These are phyloP conservation scores for Trididemnum clinides DNA, from an alignment of 23 tunicate genomes.

Conservation along the genomic window DNA sequence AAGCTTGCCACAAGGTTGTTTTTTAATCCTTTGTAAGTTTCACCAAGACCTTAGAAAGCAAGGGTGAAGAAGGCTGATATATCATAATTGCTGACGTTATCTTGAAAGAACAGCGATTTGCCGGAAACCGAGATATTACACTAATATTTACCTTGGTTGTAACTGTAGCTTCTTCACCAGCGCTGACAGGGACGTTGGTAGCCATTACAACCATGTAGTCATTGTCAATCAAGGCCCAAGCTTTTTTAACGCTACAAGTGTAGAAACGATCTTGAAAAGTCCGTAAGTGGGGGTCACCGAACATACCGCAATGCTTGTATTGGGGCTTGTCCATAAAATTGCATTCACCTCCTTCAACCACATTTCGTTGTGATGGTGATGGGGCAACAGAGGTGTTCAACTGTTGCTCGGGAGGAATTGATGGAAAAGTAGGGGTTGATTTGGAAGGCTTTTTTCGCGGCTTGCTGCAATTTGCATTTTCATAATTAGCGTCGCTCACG, in stretches of 20 bases:
- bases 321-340: constrained; percentile 38
- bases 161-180: constrained; percentile 56
- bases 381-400: neutral
- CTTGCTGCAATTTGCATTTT: constrained; percentile 1
- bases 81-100: no score
- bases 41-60: neutral
- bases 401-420: neutral
- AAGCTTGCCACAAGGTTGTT: no score
- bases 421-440: neutral
- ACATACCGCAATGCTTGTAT: constrained; percentile 73
- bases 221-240: constrained; percentile 85
- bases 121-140: no score
- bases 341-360: constrained; percentile 39
- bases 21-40: no score
- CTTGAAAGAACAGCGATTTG: no score
- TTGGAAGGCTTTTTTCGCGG: neutral
- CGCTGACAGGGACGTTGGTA: constrained; percentile 58
- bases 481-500: neutral
- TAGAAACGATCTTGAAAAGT: constrained; percentile 74
- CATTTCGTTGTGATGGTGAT: neutral
- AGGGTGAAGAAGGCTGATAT: neutral
- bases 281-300: constrained; percentile 88
- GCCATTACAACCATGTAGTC: constrained; percentile 81
- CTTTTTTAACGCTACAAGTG: constrained; percentile 65
- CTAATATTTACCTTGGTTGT: constrained; percentile 58